Evolutionary conservation across 2,797 vertebrate genomes (phyloP).

Genomic region (Buceros bicornis): DNA sequence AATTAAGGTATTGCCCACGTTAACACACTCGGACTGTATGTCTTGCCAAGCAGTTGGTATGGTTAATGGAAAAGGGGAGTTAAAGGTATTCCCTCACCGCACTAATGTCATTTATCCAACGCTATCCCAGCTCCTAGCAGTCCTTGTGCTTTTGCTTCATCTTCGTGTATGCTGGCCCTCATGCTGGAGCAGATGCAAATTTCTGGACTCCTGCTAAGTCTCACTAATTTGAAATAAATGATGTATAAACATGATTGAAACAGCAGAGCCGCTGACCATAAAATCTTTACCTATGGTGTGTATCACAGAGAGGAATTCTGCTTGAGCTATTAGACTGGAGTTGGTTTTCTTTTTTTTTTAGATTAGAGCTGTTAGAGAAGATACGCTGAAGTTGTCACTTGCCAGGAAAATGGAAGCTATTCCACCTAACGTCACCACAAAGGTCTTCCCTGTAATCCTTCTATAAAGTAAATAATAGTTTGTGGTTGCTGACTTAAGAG

Average conservation of each 20-base stretch:
- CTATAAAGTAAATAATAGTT: background rate
- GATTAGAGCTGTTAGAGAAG: background rate
- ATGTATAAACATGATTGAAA: constrained; percentile 14
- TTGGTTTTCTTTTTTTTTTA: background rate
- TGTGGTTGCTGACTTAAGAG: background rate
- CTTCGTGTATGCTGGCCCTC: background rate
- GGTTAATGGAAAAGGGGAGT: background rate
- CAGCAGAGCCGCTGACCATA: background rate
- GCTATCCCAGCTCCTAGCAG: background rate
- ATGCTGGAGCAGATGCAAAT: constrained; percentile 4
- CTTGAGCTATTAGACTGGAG: no score
- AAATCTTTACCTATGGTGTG: background rate
- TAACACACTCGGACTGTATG: background rate
- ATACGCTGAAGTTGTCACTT: background rate
- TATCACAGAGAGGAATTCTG: background rate
- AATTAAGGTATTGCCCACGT: background rate
- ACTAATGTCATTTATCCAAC: background rate
- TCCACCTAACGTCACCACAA: background rate
- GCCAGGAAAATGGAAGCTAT: background rate
- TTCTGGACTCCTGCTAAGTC: background rate
- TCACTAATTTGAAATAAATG: constrained; percentile 29
- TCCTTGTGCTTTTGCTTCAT: background rate
- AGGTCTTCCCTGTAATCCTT: background rate
- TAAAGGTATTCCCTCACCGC: background rate
- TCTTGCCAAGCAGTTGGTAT: background rate